Evolutionary conservation across 2,888 invertebrate species (phyloP), one percentile per base, ranked within the genome.

Genomic region (Isoperla grammatica): DNA sequence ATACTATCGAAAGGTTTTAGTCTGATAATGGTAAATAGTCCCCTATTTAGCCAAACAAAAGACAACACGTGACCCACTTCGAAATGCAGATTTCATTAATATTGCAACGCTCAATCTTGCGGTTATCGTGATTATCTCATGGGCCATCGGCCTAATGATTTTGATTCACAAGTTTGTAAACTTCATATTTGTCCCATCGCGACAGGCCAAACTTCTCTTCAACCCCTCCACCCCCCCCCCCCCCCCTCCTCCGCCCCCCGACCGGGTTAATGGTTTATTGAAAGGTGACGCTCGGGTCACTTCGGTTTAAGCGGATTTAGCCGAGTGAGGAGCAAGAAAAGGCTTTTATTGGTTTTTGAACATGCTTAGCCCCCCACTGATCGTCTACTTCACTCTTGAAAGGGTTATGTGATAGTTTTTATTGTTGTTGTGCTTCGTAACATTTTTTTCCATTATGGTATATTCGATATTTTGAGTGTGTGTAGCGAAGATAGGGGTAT

Each of bases 291-390:
- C 17, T 35, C 45, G 46, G 19, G 29, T 19, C 53, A 37, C 37
- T 29, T 17, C 17, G 23, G 42, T 40, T n/a, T 20, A 43, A 59
- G 45, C 54, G 55, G 59, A 59, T 59, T 55, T 35, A n/a, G 55
- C 11, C 29, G 55, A 55, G 54, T 42, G 40, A 45, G 23, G 37
- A 59, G 59, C 59, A 59, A 59, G 59, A 55, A 59, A 59, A 59
- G 55, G 55, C 59, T 59, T 59, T 59, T 59, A 59, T 59, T 55
- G 59, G 55, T 54, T 59, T 59, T 59, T 43, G 39, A 42, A 37
- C 20, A 35, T 4, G 5, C 5, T 8, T 29, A 29, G 29, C 4
- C 29, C 29, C 29, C 29, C 29, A 4, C 29, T 8, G 29, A n/a
- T n/a, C n/a, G n/a, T n/a, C n/a, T n/a, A n/a, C n/a, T n/a, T 29